Base-by-base conservation (phyloP, 92 coral and sea anemone genomes). In the Siderastrea siderea region DNA sequence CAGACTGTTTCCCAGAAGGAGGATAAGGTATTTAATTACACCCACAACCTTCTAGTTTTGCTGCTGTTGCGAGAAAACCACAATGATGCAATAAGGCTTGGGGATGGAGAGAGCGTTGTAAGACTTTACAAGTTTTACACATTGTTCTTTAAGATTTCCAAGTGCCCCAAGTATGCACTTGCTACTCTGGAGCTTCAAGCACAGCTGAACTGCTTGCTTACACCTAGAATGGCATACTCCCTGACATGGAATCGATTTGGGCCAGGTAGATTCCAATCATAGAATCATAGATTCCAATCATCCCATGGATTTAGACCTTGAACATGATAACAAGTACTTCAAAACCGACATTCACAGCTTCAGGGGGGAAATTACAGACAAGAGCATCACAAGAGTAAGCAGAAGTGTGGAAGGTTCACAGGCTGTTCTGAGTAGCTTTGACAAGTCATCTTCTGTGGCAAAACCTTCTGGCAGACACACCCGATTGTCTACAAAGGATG, bases 21-120 rank as follows among this genome's bases (percentile, higher is more conserved):
- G 38, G 38, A 26, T 26, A 26, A 26, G 38, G 38, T 26, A 26
- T 26, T 26, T 26, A 89, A 89, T 8, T 94, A 94, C 89, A 91
- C 95, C 1, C 68, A 68, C 1, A 8, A 79, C n/a, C 78, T 89
- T 10, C 82, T 94, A 7, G 44, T 77, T 46, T 45, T 94, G 88
- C 93, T 91, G 11, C 8, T 94, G 66, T 57, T 91, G 16, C 50
- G 88, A 15, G 17, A 77, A 44, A 94, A 94, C 64, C 85, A 91
- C 73, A 91, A 93, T 85, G 96, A 94, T 85, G 94, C 96, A 43
- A 90, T 94, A 47, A 94, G 91, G 51, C 90, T 91, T 58, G 96
- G 96, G 2, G 96, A 91, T 74, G 94, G 94, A 3, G 94, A 71
- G 9, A 58, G 94, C 1, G 89, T 86, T 3, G 7, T 91, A 0